phyloP scores from a whole-genome alignment of 2,888 invertebrate genomes.

The Amphipoea lucens region DNA sequence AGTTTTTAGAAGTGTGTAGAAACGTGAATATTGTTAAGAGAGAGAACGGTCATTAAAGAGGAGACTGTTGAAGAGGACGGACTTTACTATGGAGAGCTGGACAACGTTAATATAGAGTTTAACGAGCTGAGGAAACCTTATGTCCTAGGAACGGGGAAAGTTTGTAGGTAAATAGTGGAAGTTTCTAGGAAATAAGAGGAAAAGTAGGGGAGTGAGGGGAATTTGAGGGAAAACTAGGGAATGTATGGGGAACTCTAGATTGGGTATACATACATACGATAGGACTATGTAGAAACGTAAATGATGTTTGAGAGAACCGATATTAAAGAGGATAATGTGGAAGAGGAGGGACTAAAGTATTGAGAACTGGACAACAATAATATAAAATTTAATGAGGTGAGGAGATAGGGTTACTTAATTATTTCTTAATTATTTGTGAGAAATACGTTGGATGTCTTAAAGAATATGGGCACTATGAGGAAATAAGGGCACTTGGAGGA shows the following conservation, averaged over 20 bases:
- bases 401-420: not conserved
- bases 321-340: slow-evolving; percentile 48
- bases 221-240: not conserved
- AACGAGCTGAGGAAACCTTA: not conserved
- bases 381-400: slow-evolving; percentile 77
- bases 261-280: not conserved
- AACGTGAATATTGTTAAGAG: slow-evolving; percentile 52
- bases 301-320: not conserved
- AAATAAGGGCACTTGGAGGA: too few species aligned
- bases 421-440: too few species aligned
- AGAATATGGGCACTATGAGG: too few species aligned
- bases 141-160: not conserved
- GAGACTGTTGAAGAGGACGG: slow-evolving; percentile 89
- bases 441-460: too few species aligned
- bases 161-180: not conserved
- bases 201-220: not conserved
- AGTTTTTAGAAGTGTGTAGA: not conserved
- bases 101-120: slow-evolving; percentile 81
- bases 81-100: slow-evolving; percentile 87
- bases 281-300: not conserved
- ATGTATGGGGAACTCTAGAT: not conserved
- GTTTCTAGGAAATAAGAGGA: not conserved
- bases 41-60: slow-evolving; percentile 81
- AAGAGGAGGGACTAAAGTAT: slow-evolving; percentile 87
- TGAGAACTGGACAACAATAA: slow-evolving; percentile 86